Evolutionary conservation across 2,797 vertebrate genomes (phyloP).

Genomic region (Emys orbicularis): DNA sequence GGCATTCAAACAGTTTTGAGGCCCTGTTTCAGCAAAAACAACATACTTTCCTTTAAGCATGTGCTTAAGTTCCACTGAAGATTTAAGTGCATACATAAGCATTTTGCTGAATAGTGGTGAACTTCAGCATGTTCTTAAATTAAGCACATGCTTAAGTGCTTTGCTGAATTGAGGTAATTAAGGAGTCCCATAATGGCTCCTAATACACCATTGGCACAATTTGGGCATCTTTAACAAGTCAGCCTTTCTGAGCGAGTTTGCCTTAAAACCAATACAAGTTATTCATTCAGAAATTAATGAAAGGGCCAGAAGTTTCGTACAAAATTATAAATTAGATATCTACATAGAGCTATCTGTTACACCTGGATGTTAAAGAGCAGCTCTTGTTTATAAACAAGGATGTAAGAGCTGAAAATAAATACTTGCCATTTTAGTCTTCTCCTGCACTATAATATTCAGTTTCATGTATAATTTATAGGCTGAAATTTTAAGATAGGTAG

Average conservation of each 20-base stretch:
- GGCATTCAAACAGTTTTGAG: background rate
- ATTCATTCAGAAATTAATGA: slow-evolving; percentile 62
- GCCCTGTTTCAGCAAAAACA: background rate
- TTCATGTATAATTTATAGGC: slow-evolving; percentile 73
- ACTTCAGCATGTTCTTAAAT: background rate
- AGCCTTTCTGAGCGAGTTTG: slow-evolving; percentile 59
- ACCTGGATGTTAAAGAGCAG: slow-evolving; percentile 29
- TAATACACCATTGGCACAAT: slow-evolving; percentile 10
- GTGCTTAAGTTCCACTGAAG: background rate
- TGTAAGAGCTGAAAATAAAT: slow-evolving; percentile 50
- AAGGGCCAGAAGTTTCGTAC: background rate
- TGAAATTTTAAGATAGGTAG: slow-evolving; percentile 71
- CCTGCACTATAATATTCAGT: slow-evolving; percentile 56
- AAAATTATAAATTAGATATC: slow-evolving; percentile 58
- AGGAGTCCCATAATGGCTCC: slow-evolving; percentile 66
- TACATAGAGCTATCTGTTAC: slow-evolving; percentile 54
- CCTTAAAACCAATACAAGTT: slow-evolving; percentile 43
- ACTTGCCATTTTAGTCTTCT: slow-evolving; percentile 13
- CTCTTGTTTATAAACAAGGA: slow-evolving; percentile 56
- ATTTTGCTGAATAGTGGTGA: slow-evolving; percentile 39
- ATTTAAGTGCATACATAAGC: background rate
- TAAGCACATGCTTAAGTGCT: slow-evolving; percentile 58
- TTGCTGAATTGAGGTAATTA: slow-evolving; percentile 64
- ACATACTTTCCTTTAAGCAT: background rate
- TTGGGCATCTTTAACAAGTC: slow-evolving; percentile 49